Base-by-base conservation (phyloP, 1,140 invertebrate genomes). In the Saxidomus purpurata region DNA sequence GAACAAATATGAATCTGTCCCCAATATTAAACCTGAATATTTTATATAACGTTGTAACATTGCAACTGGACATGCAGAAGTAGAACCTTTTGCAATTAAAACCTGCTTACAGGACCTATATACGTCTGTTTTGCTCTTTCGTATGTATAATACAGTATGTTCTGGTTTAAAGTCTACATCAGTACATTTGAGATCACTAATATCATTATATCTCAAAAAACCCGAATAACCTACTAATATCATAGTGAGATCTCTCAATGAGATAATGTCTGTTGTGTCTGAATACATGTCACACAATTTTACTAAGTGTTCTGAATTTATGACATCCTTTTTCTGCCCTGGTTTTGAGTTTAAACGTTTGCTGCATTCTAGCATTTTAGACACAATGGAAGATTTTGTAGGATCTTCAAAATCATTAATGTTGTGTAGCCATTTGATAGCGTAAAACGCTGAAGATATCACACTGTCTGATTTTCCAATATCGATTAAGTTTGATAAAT, bases 31-130 rank as follows among this genome's bases (percentile, higher is more conserved):
- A 22, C n/a, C 19, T 25, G 67, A 49, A 1, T 74, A 6, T 3
- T 61, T 34, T 17, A 80, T 47, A 85, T 91, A 91, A 31, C 87
- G 38, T 80, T 67, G 59, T 82, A 79, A 90, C 84, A 91, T 87
- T 8, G 19, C 15, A 19, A 22, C 15, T 22, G 52, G 52, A 22
- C 52, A 55, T 11, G 52, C 52, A 11, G n/a, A 13, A 11, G 22
- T 22, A 55, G 11, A 55, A 19, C 52, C 9, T 15, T 55, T 55
- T 22, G 52, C 52, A 15, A 55, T 19, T 55, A 15, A 55, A 55
- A 55, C 9, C n/a, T 55, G 4, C n/a, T 55, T 55, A 11, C 52
- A 13, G 3, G 11, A 55, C n/a, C 52, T 55, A 55, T 55, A 55
- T 15, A 55, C 22, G 34, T 55, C 6, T 4, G 52, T 55, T 22